A percentile compares a stretch with the other conserved stretches of the same genome.
These are phyloP conservation scores for Cichlasoma orientale DNA, from an alignment of 2,797 vertebrate species.

Conservation along the genomic window DNA sequence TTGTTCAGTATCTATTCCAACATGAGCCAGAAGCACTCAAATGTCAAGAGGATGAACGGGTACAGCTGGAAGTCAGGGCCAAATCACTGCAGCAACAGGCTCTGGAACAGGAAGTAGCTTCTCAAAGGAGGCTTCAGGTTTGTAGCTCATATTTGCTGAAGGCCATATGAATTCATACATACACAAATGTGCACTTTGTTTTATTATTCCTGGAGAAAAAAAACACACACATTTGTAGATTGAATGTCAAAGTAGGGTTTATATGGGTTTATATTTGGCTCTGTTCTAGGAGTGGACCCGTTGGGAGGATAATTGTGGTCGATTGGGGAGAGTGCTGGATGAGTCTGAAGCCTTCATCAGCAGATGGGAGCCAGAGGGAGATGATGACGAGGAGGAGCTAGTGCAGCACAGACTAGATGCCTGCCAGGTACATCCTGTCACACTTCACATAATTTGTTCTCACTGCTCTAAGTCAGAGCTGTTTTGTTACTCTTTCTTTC, in stretches of 20 bases:
- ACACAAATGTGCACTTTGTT: slow-evolving; percentile 11
- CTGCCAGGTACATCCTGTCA: slow-evolving; percentile 83
- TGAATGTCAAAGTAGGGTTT: slow-evolving; percentile 3
- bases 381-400: slow-evolving; percentile 47
- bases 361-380: slow-evolving; percentile 78
- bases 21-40: slow-evolving; percentile 73
- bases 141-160: slow-evolving; percentile 47
- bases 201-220: not conserved
- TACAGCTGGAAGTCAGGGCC: slow-evolving; percentile 77
- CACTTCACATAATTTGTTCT: not conserved
- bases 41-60: slow-evolving; percentile 76
- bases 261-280: slow-evolving; percentile 11
- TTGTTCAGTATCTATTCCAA: slow-evolving; percentile 76
- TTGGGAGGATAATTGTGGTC: slow-evolving; percentile 81
- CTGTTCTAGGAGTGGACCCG: slow-evolving; percentile 82
- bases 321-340: slow-evolving; percentile 82
- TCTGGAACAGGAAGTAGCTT: slow-evolving; percentile 76
- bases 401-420: slow-evolving; percentile 77
- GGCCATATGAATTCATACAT: slow-evolving; percentile 28
- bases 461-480: not conserved
- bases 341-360: slow-evolving; percentile 77
- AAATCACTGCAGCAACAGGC: slow-evolving; percentile 77
- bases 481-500: not conserved
- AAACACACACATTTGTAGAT: not conserved
- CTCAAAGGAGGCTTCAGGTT: slow-evolving; percentile 87